A percentile compares a stretch with the other conserved stretches of the same genome.
Conservation (phyloP, 1,140 invertebrate genomes). For the Leptopilina clavipes region DNA sequence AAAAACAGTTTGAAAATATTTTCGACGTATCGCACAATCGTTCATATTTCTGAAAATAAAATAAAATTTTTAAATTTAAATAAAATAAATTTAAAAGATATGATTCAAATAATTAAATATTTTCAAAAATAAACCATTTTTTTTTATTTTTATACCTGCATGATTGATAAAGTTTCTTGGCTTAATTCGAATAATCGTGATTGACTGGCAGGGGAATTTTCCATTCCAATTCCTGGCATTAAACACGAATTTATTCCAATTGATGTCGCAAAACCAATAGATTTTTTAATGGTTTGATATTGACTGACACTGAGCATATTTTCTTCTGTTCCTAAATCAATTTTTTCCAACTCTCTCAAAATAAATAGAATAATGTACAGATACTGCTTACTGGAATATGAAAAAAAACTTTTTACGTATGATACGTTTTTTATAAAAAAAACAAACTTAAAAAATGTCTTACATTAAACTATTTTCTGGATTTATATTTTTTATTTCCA, state of each 20-base stretch:
- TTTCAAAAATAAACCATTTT: no score
- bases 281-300: conserved; percentile 74
- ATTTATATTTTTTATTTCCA: conserved; percentile 39
- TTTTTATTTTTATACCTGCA: no score
- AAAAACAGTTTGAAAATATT: conserved; percentile 66
- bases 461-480: conserved; percentile 48
- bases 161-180: conserved; percentile 56
- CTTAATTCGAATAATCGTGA: conserved; percentile 50
- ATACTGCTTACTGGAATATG: conserved; percentile 58
- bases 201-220: conserved; percentile 64
- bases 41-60: conserved; percentile 69
- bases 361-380: conserved; percentile 54
- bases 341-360: conserved; percentile 52
- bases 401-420: conserved; percentile 35
- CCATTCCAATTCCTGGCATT: conserved; percentile 80
- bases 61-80: conserved; percentile 38
- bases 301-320: conserved; percentile 77
- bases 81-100: conserved; percentile 31
- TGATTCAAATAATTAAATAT: no score
- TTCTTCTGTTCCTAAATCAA: conserved; percentile 54
- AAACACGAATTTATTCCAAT: conserved; percentile 81
- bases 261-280: conserved; percentile 78
- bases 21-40: conserved; percentile 61
- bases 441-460: conserved; percentile 19
- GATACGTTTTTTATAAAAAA: conserved; percentile 31